phyloP scores from a whole-genome alignment of 2,113 vertebrate genomes.

The Garra rufa region DNA sequence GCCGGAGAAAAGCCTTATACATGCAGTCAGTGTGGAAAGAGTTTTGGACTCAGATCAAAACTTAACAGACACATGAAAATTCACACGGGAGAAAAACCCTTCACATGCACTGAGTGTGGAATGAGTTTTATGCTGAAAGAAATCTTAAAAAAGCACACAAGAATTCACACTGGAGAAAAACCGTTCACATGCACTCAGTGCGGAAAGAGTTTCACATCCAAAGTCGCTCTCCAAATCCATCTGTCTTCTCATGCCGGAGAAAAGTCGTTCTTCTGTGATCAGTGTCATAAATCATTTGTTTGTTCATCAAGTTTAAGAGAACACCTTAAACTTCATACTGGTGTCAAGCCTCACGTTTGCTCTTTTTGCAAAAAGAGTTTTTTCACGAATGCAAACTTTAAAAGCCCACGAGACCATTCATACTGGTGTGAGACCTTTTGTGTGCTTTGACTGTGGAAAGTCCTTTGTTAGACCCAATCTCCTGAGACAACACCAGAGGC shows the following conservation, averaged over 20 bases:
- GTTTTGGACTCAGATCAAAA: neutral
- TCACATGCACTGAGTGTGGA: neutral
- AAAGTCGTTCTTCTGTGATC: neutral
- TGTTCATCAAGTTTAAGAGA: neutral
- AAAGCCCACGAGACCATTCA: neutral
- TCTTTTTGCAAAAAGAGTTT: neutral
- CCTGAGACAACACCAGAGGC: neutral
- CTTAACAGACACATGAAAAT: neutral
- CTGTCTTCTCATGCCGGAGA: neutral
- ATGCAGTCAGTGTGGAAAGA: too few relatives aligned
- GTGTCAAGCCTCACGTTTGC: neutral
- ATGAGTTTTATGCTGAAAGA: neutral
- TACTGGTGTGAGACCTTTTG: neutral
- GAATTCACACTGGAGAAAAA: neutral
- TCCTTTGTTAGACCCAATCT: neutral
- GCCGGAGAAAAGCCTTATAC: too few relatives aligned
- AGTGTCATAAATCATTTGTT: constrained; percentile 26
- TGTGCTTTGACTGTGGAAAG: neutral
- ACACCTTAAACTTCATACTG: neutral
- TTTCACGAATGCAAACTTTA: too few relatives aligned
- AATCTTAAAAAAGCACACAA: neutral
- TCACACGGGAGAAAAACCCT: neutral
- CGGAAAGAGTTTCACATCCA: neutral
- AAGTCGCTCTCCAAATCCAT: neutral
- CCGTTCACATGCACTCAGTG: neutral